Percentiles rank a stretch among this genome's conserved stretches.
Evolutionary conservation across 2,888 invertebrate genomes (phyloP).

Genomic region (Eupithecia exiguata): DNA sequence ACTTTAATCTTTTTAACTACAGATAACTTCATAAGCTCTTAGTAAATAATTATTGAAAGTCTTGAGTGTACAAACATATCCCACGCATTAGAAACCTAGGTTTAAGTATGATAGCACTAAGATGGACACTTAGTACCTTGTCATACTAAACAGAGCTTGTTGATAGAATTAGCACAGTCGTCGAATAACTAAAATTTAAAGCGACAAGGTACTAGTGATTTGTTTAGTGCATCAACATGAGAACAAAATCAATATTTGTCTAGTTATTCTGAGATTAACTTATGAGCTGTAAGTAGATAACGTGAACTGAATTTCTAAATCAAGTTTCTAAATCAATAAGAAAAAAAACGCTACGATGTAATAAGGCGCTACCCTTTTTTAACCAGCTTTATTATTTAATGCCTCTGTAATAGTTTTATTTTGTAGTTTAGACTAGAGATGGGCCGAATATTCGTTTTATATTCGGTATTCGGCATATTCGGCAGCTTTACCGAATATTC

Average conservation of each 20-base stretch:
- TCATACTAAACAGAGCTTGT: neutral
- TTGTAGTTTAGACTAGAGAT: no score
- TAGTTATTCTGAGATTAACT: constrained; percentile 1
- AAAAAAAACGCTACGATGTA: neutral
- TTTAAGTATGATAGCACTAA: neutral
- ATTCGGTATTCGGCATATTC: no score
- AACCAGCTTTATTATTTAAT: no score
- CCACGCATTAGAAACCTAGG: neutral
- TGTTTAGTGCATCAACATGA: neutral
- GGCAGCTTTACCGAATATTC: no score
- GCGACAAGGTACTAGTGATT: neutral
- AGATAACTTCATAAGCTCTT: neutral
- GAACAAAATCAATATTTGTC: constrained; percentile 2
- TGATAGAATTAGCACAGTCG: neutral
- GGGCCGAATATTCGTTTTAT: no score
- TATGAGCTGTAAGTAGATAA: neutral
- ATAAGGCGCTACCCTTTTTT: no score
- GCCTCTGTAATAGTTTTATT: no score
- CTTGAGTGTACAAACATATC: neutral
- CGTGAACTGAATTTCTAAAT: neutral
- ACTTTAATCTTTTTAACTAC: neutral
- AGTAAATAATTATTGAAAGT: neutral
- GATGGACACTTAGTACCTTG: neutral
- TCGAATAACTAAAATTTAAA: neutral
- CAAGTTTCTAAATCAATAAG: neutral